Evolutionary conservation across 1,140 invertebrate genomes (phyloP), one percentile per base, ranked within the genome.

Genomic region (Anthonomus grandis): DNA sequence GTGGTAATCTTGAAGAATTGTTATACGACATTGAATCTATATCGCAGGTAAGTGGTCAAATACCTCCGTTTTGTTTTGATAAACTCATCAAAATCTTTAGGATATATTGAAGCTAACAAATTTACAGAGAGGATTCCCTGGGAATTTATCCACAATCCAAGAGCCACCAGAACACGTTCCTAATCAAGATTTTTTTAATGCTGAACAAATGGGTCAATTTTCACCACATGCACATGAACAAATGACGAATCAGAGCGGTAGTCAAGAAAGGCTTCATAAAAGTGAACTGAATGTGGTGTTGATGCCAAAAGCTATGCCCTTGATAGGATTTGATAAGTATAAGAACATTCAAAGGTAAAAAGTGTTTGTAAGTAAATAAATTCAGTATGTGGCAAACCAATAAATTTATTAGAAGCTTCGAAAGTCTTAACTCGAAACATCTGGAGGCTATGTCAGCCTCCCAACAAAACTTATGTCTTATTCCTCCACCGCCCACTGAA

Each of bases 1-100:
- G 70, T 0, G 74, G 74, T 0, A 78, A 79, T 47, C 57, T 79
- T 44, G 77, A 79, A 42, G 71, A 78, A 8, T 67, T 79, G 37
- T 57, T 79, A 0, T 76, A 79, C 50, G 76, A 79, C 49, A 78
- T 79, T 2, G 74, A 78, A 62, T 73, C 73, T 0, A 77, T 79
- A 42, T 79, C 77, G 0, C 70, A 77, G 44, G 76, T 65, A 21
- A 55, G 52, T 46, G 45, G 17, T 13, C 17, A 9, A 18, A n/a
- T n/a, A n/a, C n/a, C 12, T 13, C 17, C 10, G 19, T n/a, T 41
- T 17, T 9, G 17, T 18, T 41, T 41, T 41, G 1, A 41, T 17
- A 8, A 41, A 12, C 38, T n/a, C 38, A 1, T 41, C 38, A 8
- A 10, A 19, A 5, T 39, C 25, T 17, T 10, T 46, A 63, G 61